Evolutionary conservation across 2,797 vertebrate species (phyloP).

Genomic region (Hozukius guyotensis): DNA sequence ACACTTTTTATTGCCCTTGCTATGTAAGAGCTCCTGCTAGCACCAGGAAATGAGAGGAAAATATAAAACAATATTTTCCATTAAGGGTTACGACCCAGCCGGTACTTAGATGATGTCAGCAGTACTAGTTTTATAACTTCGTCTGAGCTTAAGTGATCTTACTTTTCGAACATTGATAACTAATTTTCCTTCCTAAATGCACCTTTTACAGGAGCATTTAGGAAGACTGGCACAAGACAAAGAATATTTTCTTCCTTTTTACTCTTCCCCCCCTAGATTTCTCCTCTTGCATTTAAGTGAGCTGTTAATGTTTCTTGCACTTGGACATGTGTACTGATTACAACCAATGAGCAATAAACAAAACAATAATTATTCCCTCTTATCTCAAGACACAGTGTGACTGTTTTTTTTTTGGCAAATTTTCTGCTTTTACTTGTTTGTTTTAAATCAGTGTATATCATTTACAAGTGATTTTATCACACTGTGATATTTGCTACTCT

Average conservation of each 20-base stretch:
- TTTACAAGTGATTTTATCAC: slow-evolving; percentile 1
- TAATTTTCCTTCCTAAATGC: background rate
- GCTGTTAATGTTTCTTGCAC: slow-evolving; percentile 17
- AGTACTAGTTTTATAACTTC: slow-evolving; percentile 31
- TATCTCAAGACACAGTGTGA: background rate
- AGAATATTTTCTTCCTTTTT: background rate
- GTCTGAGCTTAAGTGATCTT: slow-evolving; percentile 10
- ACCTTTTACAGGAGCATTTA: background rate
- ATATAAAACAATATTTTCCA: slow-evolving; percentile 55
- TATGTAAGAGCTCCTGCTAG: slow-evolving; percentile 66
- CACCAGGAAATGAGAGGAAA: slow-evolving; percentile 55
- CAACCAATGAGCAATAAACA: slow-evolving; percentile 11
- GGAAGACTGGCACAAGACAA: slow-evolving; percentile 1
- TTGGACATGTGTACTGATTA: slow-evolving; percentile 26
- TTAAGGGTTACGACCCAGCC: slow-evolving; percentile 29
- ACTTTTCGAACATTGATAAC: slow-evolving; percentile 13
- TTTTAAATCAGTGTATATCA: background rate
- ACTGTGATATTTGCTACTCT: background rate
- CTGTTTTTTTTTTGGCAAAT: background rate
- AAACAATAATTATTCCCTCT: background rate
- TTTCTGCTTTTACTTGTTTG: background rate
- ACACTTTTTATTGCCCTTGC: slow-evolving; percentile 62
- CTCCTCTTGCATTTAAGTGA: slow-evolving; percentile 10
- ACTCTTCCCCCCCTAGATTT: background rate
- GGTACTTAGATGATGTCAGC: slow-evolving; percentile 48